These are phyloP conservation scores for Monomorium pharaonis DNA, from an alignment of 1,140 invertebrate genomes.

Conservation along the genomic window DNA sequence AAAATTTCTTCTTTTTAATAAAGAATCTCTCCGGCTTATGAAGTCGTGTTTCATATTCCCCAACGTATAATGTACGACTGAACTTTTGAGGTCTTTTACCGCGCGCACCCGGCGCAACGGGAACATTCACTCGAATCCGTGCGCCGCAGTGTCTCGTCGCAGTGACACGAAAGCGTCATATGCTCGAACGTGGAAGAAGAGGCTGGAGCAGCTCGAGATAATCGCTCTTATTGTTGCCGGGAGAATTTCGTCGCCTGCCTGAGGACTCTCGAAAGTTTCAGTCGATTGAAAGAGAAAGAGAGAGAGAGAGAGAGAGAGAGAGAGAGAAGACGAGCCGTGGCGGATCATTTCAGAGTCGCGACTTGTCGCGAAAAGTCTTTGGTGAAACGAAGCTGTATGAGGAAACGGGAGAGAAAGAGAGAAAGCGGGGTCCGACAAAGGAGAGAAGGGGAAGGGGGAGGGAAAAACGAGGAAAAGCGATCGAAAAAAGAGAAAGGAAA, in stretches of 20 bases:
- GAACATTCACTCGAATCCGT: background rate
- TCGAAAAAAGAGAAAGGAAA: background rate
- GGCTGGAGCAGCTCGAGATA: slow-evolving; percentile 57
- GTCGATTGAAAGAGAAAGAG: slow-evolving; percentile 20
- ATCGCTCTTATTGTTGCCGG: slow-evolving; percentile 74
- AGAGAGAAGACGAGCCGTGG: background rate
- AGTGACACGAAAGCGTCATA: slow-evolving; percentile 12
- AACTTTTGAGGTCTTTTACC: slow-evolving; percentile 19
- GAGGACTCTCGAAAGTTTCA: slow-evolving; percentile 69
- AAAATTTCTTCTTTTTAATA: background rate
- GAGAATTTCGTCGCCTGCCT: slow-evolving; percentile 61
- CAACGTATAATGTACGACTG: background rate
- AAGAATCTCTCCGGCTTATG: no score
- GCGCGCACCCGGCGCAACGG: background rate
- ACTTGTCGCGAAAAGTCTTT: slow-evolving; percentile 58
- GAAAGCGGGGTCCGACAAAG: background rate
- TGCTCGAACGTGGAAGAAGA: background rate
- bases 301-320: background rate
- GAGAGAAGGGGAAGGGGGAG: no score
- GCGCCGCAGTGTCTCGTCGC: slow-evolving; percentile 12
- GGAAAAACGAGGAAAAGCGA: slow-evolving; percentile 14
- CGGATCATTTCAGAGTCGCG: slow-evolving; percentile 34
- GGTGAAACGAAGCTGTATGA: slow-evolving; percentile 58
- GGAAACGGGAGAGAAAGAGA: slow-evolving; percentile 10
- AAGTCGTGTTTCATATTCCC: background rate